Conservation (phyloP, 2,113 vertebrate genomes). For the Aspidoscelis tigris region DNA sequence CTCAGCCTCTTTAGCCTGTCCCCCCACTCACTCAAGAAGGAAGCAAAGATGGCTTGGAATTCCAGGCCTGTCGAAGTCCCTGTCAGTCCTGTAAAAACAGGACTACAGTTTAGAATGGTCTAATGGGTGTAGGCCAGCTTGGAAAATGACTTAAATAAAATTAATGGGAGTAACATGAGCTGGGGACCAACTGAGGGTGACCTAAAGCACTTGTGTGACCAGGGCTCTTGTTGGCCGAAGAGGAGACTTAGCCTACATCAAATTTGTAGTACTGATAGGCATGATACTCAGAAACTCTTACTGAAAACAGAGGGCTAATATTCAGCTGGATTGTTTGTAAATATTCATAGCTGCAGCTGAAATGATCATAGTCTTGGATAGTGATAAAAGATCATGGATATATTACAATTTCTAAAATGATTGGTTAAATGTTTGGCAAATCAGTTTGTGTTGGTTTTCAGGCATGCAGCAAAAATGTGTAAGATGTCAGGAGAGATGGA, state of each 20-base stretch:
- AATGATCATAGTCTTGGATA: slow-evolving; percentile 8
- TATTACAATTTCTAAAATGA: slow-evolving; percentile 9
- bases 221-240: no score
- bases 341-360: background rate
- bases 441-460: background rate
- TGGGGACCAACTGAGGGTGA: no score
- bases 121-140: no score
- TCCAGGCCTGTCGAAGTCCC: no score
- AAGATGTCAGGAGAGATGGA: background rate
- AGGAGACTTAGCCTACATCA: background rate
- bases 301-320: slow-evolving; percentile 4
- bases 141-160: no score
- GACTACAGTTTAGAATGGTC: no score
- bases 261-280: background rate
- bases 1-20: no score
- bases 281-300: slow-evolving; percentile 5
- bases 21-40: no score
- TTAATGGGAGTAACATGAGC: no score
- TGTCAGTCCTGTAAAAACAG: no score
- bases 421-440: background rate
- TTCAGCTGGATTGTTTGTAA: slow-evolving; percentile 9
- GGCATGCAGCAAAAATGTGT: background rate
- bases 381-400: slow-evolving; percentile 16
- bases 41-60: no score
- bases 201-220: no score